Evolutionary conservation across 2,113 vertebrate genomes (phyloP), one percentile per base, ranked within the genome.

Genomic region (Malurus elegans): DNA sequence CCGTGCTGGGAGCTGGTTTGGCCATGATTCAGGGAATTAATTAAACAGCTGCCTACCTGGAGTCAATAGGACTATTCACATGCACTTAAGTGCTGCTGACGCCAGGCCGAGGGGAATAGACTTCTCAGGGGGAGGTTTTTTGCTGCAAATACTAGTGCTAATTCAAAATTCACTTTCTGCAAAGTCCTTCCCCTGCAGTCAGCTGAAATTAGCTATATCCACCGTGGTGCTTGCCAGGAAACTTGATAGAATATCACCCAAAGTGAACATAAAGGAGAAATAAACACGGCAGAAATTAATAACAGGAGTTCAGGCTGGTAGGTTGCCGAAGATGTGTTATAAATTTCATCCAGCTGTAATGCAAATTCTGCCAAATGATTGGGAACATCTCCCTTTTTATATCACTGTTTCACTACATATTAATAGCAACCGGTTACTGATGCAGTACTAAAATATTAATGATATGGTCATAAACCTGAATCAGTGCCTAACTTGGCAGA

Each of bases 231-330:
- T 90, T 96, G 96, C 95, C 96, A 95, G 93, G 79, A 94, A 97
- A 95, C 93, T 90, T 93, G 94, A 95, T 86, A 95, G 95, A 94
- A 76, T 95, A 80, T 96, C 56, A 61, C 95, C 94, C 94, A 95
- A 93, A 96, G 95, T 96, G 95, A 96, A 96, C 90, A 97, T 86
- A 97, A 96, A 97, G 86, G 79, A 90, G 95, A 91, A 93, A 96
- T 93, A 96, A 96, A 97, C 96, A 96, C 94, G 92, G 90, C 62
- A 93, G 92, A 97, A 97, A 96, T 96, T 96, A 97, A 93, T 94
- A 95, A 96, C 93, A 74, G 90, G 90, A 95, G 90, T 93, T 95
- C 94, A 94, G 88, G 78, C 58, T 90, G 94, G 86, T 96, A 90
- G 93, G 94, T 94, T 96, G 93, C 69, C 71, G 75, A 82, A 93